These are phyloP conservation scores for Philantomba maxwellii DNA, from an alignment of 2,113 vertebrate genomes.

Conservation along the genomic window DNA sequence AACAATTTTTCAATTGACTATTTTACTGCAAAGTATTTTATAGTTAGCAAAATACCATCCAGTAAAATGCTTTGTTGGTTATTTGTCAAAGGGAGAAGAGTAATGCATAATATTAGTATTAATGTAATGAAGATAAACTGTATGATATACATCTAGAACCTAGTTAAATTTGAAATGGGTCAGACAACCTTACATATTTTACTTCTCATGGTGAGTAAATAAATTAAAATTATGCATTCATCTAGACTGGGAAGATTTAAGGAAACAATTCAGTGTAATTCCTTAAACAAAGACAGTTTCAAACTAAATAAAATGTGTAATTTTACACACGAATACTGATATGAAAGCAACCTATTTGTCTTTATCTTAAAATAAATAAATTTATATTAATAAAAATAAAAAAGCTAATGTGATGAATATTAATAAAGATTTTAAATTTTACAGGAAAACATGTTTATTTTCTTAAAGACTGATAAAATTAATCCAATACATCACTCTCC, in stretches of 20 bases:
- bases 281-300: background rate
- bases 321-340: background rate
- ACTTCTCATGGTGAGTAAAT: background rate
- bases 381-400: too few species aligned
- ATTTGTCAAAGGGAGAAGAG: background rate
- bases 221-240: background rate
- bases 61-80: background rate
- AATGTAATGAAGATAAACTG: background rate
- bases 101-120: background rate
- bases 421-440: too few species aligned
- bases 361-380: background rate
- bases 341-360: background rate
- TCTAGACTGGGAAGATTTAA: background rate
- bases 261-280: background rate
- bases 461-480: too few species aligned
- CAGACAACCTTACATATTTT: background rate
- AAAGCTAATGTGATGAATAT: too few species aligned
- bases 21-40: background rate
- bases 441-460: too few species aligned
- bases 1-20: background rate
- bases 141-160: background rate
- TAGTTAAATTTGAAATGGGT: background rate
- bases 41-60: background rate
- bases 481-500: too few species aligned
- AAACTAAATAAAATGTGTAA: background rate